Base-by-base conservation (phyloP, 2,113 vertebrate genomes). In the Emberiza fucata region DNA sequence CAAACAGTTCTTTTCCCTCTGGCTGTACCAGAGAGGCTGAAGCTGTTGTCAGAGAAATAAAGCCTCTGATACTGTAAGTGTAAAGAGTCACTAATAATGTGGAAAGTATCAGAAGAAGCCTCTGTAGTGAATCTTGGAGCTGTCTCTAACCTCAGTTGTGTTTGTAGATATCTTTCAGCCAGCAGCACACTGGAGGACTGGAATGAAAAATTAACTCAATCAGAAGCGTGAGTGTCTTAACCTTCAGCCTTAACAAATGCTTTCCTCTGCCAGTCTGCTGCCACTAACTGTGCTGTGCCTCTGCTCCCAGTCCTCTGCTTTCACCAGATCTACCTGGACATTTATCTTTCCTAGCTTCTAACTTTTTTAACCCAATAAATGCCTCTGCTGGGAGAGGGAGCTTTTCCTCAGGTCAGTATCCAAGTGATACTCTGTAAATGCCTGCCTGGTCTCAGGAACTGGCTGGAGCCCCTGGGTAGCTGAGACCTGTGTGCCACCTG, bases 151-250 rank as follows among this genome's bases (percentile, higher is more conserved):
- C 85, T 90, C 84, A 69, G 0, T 94, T 98, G 88, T 98, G 97
- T 99, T 98, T 98, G 86, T 98, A 99, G 98, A 98, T 99, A 99
- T 98, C 97, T 98, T 98, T 98, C 98, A 97, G 98, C 98, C 96
- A 98, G 98, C 92, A 98, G 98, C 97, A 98, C 98, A 97, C 96
- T 98, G 98, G 98, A 99, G 96, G 98, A 98, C 98, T 97, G 95
- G 97, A 98, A 96, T 95, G 97, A 96, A 42, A 98, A 94, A 94
- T 97, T 98, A 98, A 89, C 98, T 98, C 98, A 95, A 80, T 98
- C 98, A 95, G 98, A 98, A 97, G 98, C 98, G 98, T 99, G 98
- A 99, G 98, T 98, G 98, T 91, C 83, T 96, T 79, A 92, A 93
- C 95, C 90, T 86, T 83, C 72, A 56, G 92, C 15, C 3, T 92